These are phyloP conservation scores for Tetramorium bicarinatum DNA, from an alignment of 2,888 invertebrate species.

Conservation along the genomic window DNA sequence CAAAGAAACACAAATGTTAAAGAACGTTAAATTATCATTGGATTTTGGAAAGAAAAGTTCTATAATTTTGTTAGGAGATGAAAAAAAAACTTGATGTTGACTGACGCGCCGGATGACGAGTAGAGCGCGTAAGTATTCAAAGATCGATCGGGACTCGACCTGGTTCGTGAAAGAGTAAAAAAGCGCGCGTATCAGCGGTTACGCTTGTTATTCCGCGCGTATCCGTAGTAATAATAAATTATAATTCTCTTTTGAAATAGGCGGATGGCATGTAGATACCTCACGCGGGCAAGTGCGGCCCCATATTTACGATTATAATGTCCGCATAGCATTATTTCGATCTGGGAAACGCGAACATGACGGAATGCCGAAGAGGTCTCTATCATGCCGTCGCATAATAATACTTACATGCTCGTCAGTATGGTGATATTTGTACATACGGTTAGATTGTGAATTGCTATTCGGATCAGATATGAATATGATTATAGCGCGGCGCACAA, in stretches of 20 bases:
- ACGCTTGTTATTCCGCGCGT: conserved; percentile 79
- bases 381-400: conserved; percentile 79
- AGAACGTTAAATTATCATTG: background rate
- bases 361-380: conserved; percentile 81
- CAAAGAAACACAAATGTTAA: background rate
- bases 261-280: conserved; percentile 79
- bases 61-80: conserved; percentile 30
- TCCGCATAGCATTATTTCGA: conserved; percentile 85
- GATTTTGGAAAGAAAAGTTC: background rate
- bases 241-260: conserved; percentile 81
- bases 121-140: conserved; percentile 70
- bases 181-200: conserved; percentile 30
- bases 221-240: conserved; percentile 82
- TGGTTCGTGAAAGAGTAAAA: conserved; percentile 66
- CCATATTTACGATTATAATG: conserved; percentile 86
- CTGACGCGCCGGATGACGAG: conserved; percentile 53
- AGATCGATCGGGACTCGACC: conserved; percentile 76
- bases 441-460: conserved; percentile 75
- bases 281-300: conserved; percentile 67
- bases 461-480: conserved; percentile 83
- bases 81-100: conserved; percentile 45
- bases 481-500: conserved; percentile 73
- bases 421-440: conserved; percentile 39
- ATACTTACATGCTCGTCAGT: conserved; percentile 66
- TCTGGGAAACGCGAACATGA: conserved; percentile 86